Evolutionary conservation across 2,888 invertebrate species (phyloP), one percentile per base, ranked within the genome.

Genomic region (Fragum sueziense): DNA sequence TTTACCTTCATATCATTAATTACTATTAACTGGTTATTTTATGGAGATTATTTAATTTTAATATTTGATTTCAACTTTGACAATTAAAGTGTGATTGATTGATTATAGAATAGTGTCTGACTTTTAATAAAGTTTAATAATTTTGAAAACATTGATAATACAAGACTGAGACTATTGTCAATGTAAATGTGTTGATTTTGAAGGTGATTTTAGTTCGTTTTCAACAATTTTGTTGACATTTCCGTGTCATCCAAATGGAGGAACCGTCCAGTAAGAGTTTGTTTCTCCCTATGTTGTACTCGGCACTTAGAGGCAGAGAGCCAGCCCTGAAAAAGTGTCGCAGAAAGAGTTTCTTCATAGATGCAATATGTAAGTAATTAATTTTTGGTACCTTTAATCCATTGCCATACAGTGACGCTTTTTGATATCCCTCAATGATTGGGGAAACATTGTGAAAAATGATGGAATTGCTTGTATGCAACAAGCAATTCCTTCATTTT

Each of bases 331-430:
- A 65, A 41, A 17, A 22, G 34, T 41, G 65, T 41, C 22, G 17
- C 6, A 65, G 37, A 41, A 65, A 65, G 41, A 65, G 65, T 27
- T 65, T 65, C 25, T 41, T 33, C 41, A 65, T 65, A 41, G 65
- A 65, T 41, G 37, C 65, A 9, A 29, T 65, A n/a, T 65, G 65
- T 65, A 65, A 65, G 65, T 65, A 41, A 41, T 41, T 11, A 41
- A 41, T 41, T 9, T 41, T 41, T 41, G 9, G 17, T 11, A 41
- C 41, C 17, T 41, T 41, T 47, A 47, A 47, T 6, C 47, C 47
- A 3, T 47, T 47, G n/a, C 47, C 6, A 6, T n/a, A 47, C 47
- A 47, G n/a, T 3, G 2, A 17, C 47, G 1, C 1, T n/a, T 47
- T 1, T 47, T 47, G 47, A 47, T n/a, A n/a, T 1, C 47, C 47